phyloP scores from a whole-genome alignment of 2,888 invertebrate genomes.

The Copidosoma aretas region DNA sequence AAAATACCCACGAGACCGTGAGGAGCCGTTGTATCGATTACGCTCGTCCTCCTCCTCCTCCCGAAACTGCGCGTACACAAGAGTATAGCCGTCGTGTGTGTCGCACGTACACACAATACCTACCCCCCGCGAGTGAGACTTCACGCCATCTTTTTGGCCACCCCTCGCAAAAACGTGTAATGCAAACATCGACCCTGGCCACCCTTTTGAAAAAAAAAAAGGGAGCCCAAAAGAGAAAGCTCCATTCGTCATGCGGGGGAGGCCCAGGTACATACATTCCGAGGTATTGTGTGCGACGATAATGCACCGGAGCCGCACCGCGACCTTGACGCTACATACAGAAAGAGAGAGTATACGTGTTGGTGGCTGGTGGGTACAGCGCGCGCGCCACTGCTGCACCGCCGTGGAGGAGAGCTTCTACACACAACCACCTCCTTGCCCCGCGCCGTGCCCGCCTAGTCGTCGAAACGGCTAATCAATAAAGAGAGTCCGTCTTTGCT shows the following conservation, averaged over 20 bases:
- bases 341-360: background rate
- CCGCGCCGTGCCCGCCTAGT: background rate
- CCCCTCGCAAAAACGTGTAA: no score
- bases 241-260: no score
- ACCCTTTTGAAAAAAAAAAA: no score
- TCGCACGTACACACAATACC: background rate
- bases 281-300: no score
- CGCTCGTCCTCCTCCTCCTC: slow-evolving; percentile 3
- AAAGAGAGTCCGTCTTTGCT: background rate
- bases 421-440: no score
- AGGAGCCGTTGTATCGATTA: background rate
- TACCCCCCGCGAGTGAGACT: background rate
- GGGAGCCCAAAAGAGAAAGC: no score
- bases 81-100: no score
- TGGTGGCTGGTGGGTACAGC: background rate
- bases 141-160: slow-evolving; percentile 27
- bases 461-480: background rate
- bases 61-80: background rate
- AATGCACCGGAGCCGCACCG: background rate
- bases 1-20: background rate
- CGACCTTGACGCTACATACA: background rate
- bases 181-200: no score
- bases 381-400: background rate
- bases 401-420: background rate
- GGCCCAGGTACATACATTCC: no score